Base-by-base conservation (phyloP, 1,140 invertebrate species). In the Trachymyrmex septentrionalis region DNA sequence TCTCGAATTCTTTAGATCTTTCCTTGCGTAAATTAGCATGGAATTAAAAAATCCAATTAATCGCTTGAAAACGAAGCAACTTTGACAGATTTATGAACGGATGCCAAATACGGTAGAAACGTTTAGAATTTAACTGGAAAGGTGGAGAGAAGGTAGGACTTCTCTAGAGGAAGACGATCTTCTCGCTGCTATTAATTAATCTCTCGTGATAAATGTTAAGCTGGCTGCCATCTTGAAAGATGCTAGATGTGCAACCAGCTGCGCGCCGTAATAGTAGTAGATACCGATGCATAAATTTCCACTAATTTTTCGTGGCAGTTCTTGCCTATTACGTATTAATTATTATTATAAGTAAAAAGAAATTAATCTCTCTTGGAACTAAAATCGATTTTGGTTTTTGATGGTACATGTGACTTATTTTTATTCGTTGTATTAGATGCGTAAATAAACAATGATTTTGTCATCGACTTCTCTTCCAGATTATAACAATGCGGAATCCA, bases 161-260 rank as follows among this genome's bases (percentile, higher is more conserved):
- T 34, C 30, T 57, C 6, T 7, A 19, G 14, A 10, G 34, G 7
- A 30, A 14, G 24, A 63, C 19, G 66, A 38, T 55, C 53, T 85
- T 81, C 85, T 77, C 66, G 61, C 69, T 85, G 78, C 76, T 87
- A 87, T 92, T 90, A 92, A 92, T 92, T 91, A 92, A 91, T 92
- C 85, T 88, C 72, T 61, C 72, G 84, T 92, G 88, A 92, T 92
- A 90, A 91, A 91, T 91, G 87, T 82, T 90, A 88, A 92, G 75
- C 87, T 85, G 88, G 88, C 85, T 85, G 86, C 72, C 88, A 92
- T 87, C 85, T 92, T 90, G 27, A 77, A 92, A 90, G 87, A 88
- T 88, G 72, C 84, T 86, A 87, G 72, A 86, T 86, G 67, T 71
- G 34, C 50, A 9, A 80, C 87, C 90, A 92, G 87, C 90, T 92